Conservation (phyloP, 2,888 invertebrate species). For the Flexamia atlantica region DNA sequence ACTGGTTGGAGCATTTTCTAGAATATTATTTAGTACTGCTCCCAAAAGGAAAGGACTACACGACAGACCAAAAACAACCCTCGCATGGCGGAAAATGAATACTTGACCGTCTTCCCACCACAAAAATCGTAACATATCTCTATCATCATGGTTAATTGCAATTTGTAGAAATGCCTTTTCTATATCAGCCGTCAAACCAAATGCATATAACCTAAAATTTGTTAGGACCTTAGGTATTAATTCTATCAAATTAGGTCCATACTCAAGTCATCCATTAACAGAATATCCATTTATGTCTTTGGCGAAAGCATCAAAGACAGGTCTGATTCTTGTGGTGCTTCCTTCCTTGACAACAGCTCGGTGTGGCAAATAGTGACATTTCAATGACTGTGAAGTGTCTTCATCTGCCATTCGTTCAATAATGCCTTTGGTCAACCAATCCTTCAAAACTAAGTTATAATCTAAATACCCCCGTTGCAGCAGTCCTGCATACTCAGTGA, state of each 20-base stretch:
- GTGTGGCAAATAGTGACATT: slow-evolving; percentile 33
- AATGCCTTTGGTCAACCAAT: too few species aligned
- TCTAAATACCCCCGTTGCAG: too few species aligned
- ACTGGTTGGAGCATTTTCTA: background rate
- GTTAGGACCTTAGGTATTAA: slow-evolving; percentile 22
- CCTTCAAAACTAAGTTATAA: too few species aligned
- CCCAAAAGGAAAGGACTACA: slow-evolving; percentile 6
- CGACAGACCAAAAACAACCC: background rate
- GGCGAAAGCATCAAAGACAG: slow-evolving; percentile 38
- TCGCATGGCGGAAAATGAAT: slow-evolving; percentile 22
- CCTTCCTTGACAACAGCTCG: slow-evolving; percentile 17
- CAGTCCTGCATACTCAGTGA: too few species aligned
- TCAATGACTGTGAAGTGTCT: too few species aligned
- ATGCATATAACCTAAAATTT: slow-evolving; percentile 21
- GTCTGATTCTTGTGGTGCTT: slow-evolving; percentile 19
- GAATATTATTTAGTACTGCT: background rate
- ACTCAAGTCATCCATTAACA: background rate
- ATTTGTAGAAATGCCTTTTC: slow-evolving; percentile 61
- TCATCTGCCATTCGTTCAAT: too few species aligned
- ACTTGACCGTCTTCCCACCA: slow-evolving; percentile 54
- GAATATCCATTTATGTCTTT: background rate
- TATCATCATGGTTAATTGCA: slow-evolving; percentile 44
- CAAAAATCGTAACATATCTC: slow-evolving; percentile 61
- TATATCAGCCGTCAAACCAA: slow-evolving; percentile 59
- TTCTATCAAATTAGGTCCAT: slow-evolving; percentile 14